phyloP scores from a whole-genome alignment of 2,888 invertebrate species.

The Eupithecia subfuscata region DNA sequence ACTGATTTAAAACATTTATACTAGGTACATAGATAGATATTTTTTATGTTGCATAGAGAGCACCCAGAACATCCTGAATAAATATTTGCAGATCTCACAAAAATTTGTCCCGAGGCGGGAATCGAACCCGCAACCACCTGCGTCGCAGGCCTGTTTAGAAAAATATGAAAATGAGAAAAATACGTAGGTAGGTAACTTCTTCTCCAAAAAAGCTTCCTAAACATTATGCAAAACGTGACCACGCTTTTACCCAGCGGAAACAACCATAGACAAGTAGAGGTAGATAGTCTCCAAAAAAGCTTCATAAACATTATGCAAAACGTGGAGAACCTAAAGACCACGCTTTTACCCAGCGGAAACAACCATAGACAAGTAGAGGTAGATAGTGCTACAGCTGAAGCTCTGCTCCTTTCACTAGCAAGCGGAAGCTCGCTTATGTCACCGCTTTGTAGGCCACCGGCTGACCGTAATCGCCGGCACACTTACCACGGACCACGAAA shows the following conservation, averaged over 20 bases:
- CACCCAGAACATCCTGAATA: too few relatives aligned
- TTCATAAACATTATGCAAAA: neutral
- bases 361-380: constrained; percentile 5
- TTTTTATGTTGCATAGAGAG: too few relatives aligned
- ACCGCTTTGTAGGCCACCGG: constrained; percentile 75
- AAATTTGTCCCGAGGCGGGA: too few relatives aligned
- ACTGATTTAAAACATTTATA: too few relatives aligned
- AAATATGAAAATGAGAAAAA: too few relatives aligned
- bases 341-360: neutral
- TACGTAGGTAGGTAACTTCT: too few relatives aligned
- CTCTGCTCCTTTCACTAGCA: constrained; percentile 65
- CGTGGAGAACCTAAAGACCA: neutral
- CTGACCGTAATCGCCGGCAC: constrained; percentile 79
- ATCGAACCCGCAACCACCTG: too few relatives aligned
- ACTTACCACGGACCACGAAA: constrained; percentile 76
- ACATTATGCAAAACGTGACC: neutral
- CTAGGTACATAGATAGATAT: too few relatives aligned
- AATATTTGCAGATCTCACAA: too few relatives aligned
- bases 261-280: constrained; percentile 6
- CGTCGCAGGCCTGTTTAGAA: neutral
- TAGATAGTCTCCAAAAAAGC: neutral
- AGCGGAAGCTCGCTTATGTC: constrained; percentile 81
- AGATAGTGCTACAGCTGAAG: constrained; percentile 30
- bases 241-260: neutral
- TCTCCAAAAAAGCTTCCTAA: neutral